Conservation (phyloP, 2,888 invertebrate genomes). For the Amblyjoppa proteus region DNA sequence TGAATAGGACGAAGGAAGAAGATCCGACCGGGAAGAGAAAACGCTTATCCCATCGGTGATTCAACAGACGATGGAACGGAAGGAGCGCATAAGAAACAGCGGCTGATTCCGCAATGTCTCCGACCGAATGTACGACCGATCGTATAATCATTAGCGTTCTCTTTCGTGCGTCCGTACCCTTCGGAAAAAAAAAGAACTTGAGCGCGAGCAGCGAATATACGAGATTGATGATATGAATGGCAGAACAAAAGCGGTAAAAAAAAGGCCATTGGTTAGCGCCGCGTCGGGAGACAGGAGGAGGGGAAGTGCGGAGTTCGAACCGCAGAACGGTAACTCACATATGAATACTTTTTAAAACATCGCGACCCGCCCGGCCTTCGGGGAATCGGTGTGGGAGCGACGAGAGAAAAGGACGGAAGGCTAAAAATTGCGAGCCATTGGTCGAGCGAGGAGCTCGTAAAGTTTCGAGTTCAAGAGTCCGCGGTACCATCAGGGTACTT, state of each 20-base stretch:
- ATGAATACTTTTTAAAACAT: constrained; percentile 64
- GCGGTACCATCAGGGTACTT: neutral
- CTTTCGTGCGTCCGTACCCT: neutral
- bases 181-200: neutral
- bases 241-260: constrained; percentile 8
- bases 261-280: constrained; percentile 40
- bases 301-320: constrained; percentile 34
- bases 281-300: neutral
- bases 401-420: constrained; percentile 25
- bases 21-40: neutral
- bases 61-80: neutral
- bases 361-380: constrained; percentile 33
- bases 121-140: constrained; percentile 34
- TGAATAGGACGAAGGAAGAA: neutral
- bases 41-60: neutral
- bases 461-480: constrained; percentile 42
- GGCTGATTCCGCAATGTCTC: constrained; percentile 29
- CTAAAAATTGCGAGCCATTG: constrained; percentile 54
- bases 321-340: constrained; percentile 59
- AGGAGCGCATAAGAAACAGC: constrained; percentile 14
- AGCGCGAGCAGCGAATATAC: constrained; percentile 8
- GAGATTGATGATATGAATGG: constrained; percentile 12
- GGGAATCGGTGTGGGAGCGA: constrained; percentile 1
- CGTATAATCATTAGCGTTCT: constrained; percentile 5
- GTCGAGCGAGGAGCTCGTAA: constrained; percentile 56